Percentiles rank a stretch among this genome's conserved stretches.
These are phyloP conservation scores for Aphelinus atriplicis DNA, from an alignment of 1,140 invertebrate species.

Conservation along the genomic window DNA sequence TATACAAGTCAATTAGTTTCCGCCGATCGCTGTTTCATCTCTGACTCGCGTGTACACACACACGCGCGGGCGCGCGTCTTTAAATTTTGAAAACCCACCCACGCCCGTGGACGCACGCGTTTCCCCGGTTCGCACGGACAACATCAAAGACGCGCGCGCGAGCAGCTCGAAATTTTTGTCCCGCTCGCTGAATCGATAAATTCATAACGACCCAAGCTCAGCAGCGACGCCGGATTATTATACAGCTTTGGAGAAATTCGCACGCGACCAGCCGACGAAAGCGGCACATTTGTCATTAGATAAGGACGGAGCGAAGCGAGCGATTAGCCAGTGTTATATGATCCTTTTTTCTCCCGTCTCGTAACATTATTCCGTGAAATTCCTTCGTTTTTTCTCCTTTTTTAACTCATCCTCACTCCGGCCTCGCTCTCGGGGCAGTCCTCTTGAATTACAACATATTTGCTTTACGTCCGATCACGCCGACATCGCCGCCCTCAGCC, in stretches of 20 bases:
- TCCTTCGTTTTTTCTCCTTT: conserved; percentile 4
- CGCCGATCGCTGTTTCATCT: conserved; percentile 20
- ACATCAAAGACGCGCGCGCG: too few relatives aligned
- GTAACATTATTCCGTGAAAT: conserved; percentile 31
- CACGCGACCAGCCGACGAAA: conserved; percentile 26
- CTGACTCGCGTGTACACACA: neutral
- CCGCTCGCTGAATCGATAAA: conserved; percentile 5
- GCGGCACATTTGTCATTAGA: conserved; percentile 38
- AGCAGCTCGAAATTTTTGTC: neutral
- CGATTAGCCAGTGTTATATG: conserved; percentile 36
- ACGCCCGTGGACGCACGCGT: too few relatives aligned
- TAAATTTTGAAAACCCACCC: too few relatives aligned
- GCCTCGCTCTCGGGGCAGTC: neutral
- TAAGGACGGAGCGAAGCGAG: conserved; percentile 30
- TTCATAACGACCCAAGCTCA: neutral
- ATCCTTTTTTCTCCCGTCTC: conserved; percentile 29
- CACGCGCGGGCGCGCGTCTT: too few relatives aligned
- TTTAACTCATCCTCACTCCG: neutral
- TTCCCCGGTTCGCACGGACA: too few relatives aligned
- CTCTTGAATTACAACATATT: conserved; percentile 32
- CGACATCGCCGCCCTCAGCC: neutral
- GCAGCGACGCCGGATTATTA: conserved; percentile 24
- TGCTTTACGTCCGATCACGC: conserved; percentile 20
- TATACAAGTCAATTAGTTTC: conserved; percentile 28
- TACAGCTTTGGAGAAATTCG: conserved; percentile 12